Percentiles rank a stretch among this genome's conserved stretches.
phyloP scores from a whole-genome alignment of 2,797 vertebrate species.

The Argyrosomus regius region DNA sequence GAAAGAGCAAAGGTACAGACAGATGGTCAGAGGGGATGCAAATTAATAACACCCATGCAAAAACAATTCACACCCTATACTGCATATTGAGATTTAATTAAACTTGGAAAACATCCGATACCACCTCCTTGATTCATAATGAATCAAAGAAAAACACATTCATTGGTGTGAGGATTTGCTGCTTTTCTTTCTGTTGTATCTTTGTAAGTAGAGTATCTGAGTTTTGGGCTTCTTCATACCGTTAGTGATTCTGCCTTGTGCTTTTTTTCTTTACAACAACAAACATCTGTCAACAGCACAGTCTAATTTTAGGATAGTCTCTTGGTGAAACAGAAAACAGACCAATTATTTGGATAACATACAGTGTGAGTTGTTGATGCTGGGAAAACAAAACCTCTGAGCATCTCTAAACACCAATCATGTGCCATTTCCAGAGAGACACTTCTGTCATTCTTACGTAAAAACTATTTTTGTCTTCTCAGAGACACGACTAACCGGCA shows the following conservation, averaged over 20 bases:
- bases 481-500: slow-evolving; percentile 86
- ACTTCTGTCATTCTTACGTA: not conserved
- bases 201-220: too few species aligned
- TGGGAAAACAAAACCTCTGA: not conserved
- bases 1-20: not conserved
- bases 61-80: not conserved
- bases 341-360: slow-evolving; percentile 4
- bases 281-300: not conserved
- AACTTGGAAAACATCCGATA: not conserved
- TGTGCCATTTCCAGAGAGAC: not conserved
- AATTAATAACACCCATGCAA: slow-evolving; percentile 9
- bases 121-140: not conserved
- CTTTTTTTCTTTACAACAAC: not conserved
- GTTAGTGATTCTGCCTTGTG: not conserved
- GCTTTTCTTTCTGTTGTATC: not conserved
- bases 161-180: not conserved
- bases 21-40: slow-evolving; percentile 4
- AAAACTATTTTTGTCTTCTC: not conserved
- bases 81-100: slow-evolving; percentile 45
- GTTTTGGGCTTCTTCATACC: too few species aligned
- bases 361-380: not conserved
- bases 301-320: not conserved
- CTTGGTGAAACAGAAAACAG: slow-evolving; percentile 4
- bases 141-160: not conserved
- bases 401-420: not conserved